Evolutionary conservation across 1,140 invertebrate genomes (phyloP).

Genomic region (Notospermus geniculatus): DNA sequence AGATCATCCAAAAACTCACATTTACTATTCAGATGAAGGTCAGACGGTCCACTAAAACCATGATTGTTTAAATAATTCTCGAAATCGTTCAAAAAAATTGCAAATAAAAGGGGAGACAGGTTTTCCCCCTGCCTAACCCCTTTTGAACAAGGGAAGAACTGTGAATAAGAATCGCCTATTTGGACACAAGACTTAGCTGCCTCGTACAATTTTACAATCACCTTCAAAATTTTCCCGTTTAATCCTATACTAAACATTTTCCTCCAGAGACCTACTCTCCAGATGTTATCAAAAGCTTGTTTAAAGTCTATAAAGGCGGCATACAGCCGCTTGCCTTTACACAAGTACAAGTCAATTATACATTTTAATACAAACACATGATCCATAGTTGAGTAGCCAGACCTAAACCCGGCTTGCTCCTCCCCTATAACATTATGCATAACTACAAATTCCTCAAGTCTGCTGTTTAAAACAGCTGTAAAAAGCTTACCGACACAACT

Average conservation of each 20-base stretch:
- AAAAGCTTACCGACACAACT: too few relatives aligned
- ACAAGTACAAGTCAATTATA: slow-evolving; percentile 13
- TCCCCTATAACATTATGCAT: background rate
- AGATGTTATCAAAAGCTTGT: slow-evolving; percentile 26
- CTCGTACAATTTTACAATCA: slow-evolving; percentile 22
- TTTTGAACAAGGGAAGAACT: slow-evolving; percentile 11
- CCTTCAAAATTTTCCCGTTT: slow-evolving; percentile 14
- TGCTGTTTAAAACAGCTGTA: too few relatives aligned
- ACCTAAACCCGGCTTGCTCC: slow-evolving; percentile 28
- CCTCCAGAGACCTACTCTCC: slow-evolving; percentile 14
- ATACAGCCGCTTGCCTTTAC: slow-evolving; percentile 9
- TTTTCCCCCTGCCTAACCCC: slow-evolving; percentile 22
- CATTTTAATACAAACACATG: slow-evolving; percentile 21
- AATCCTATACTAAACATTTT: slow-evolving; percentile 19
- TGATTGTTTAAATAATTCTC: slow-evolving; percentile 7
- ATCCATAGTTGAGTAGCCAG: slow-evolving; percentile 23
- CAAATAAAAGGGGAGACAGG: slow-evolving; percentile 22
- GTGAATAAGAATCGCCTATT: background rate
- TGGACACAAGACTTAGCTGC: slow-evolving; percentile 10
- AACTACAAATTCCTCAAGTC: too few relatives aligned
- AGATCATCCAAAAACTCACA: slow-evolving; percentile 8
- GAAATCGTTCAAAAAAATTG: slow-evolving; percentile 23
- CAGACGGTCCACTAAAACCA: background rate
- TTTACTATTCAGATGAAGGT: background rate
- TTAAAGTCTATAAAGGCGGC: slow-evolving; percentile 26